Percentiles rank a stretch among this genome's conserved stretches.
These are phyloP conservation scores for Chelmon rostratus DNA, from an alignment of 2,797 vertebrate genomes.

Conservation along the genomic window DNA sequence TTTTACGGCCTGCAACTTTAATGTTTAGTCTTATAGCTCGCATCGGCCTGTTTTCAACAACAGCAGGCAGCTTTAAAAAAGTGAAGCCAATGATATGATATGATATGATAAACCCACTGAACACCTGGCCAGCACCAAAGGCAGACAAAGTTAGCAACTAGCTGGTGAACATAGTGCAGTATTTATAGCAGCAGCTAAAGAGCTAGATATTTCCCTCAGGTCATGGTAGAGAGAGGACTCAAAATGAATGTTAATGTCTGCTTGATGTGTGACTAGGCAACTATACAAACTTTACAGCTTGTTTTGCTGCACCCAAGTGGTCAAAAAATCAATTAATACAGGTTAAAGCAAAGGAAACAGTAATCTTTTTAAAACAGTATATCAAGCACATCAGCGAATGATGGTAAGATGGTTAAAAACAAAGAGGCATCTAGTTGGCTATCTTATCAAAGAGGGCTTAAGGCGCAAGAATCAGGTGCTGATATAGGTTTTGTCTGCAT, in stretches of 20 bases:
- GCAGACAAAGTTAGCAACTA: not conserved
- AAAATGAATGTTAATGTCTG: slow-evolving; percentile 5
- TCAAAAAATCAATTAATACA: not conserved
- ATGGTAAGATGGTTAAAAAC: slow-evolving; percentile 19
- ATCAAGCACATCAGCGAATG: not conserved
- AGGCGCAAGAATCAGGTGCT: slow-evolving; percentile 4
- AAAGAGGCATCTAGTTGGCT: not conserved
- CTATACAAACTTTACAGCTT: too few species aligned
- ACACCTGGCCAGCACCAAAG: not conserved
- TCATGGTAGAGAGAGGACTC: not conserved
- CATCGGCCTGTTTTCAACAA: not conserved
- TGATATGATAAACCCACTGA: not conserved
- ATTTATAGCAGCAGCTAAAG: not conserved
- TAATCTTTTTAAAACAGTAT: not conserved
- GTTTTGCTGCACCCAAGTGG: not conserved
- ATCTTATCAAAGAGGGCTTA: not conserved
- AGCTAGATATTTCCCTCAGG: not conserved
- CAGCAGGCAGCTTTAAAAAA: not conserved
- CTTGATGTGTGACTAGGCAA: too few species aligned
- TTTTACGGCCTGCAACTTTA: not conserved
- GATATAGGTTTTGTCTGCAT: slow-evolving; percentile 22
- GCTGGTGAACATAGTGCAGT: not conserved
- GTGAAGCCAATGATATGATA: not conserved
- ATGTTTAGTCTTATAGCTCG: not conserved
- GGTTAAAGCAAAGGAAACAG: not conserved